Evolutionary conservation across 2,888 invertebrate genomes (phyloP), one percentile per base, ranked within the genome.

Genomic region (Pomacea canaliculata): DNA sequence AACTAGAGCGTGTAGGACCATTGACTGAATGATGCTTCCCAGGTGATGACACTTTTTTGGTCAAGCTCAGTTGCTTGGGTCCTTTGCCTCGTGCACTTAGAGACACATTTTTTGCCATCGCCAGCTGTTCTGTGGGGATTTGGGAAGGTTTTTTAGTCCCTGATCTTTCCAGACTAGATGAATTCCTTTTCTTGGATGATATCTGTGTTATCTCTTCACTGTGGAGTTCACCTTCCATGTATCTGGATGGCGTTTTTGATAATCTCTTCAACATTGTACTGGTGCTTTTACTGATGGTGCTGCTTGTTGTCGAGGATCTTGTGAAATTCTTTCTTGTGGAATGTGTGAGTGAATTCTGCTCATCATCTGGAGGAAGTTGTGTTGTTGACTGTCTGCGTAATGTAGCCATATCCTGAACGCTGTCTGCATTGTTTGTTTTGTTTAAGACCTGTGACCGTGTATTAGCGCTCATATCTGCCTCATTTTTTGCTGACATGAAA

Each of bases 301-400:
- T 23, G 51, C 51, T 56, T 56, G 51, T 7, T 10, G 51, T 56
- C 51, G 8, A 13, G 51, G 51, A 56, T 56, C 12, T 16, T 56
- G 51, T 56, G 51, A 8, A 56, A 10, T 56, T 10, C 51, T 56
- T 56, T 16, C 16, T 56, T 7, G 16, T 10, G 16, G 16, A 1
- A 13, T 8, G 51, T 16, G 16, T 16, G 8, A 56, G 12, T 56
- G 51, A 56, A 16, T 56, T 56, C 51, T 56, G 51, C 3, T 56
- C 51, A 13, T 56, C 8, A 56, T 56, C 51, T 56, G 51, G 16
- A 56, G 3, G 51, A 56, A 78, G 46, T 60, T 76, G 71, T 49
- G 71, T 73, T 12, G 78, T 80, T 16, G 78, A 66, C 71, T 73
- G 78, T 59, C 77, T 62, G 1, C 76, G 67, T 56, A 76, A 68